Evolutionary conservation across 2,888 invertebrate species (phyloP).

Genomic region (Oscheius sp.): DNA sequence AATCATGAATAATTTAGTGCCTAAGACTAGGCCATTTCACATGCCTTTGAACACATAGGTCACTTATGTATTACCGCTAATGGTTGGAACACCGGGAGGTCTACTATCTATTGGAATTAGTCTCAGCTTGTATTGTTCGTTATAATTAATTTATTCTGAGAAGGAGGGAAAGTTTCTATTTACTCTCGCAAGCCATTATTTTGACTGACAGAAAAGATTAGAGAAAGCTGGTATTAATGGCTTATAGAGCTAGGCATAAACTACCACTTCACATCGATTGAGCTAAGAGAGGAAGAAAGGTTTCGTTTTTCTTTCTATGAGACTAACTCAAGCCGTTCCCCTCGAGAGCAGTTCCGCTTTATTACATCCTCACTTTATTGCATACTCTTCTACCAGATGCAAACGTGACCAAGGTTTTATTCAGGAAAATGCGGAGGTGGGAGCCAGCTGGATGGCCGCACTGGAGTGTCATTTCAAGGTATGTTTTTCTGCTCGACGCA

Average conservation of each 20-base stretch:
- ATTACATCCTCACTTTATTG: constrained; percentile 11
- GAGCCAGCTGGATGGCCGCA: constrained; percentile 26
- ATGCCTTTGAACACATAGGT: constrained; percentile 12
- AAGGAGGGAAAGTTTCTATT: too few relatives aligned
- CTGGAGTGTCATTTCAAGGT: constrained; percentile 30
- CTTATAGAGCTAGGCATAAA: neutral
- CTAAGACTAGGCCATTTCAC: neutral
- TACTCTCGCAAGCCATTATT: neutral
- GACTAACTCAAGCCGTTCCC: constrained; percentile 15
- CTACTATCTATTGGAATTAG: constrained; percentile 16
- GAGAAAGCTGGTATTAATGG: neutral
- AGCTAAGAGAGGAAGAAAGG: neutral
- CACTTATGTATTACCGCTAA: constrained; percentile 14
- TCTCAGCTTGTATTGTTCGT: too few relatives aligned
- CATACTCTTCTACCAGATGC: constrained; percentile 19
- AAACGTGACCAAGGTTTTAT: constrained; percentile 1
- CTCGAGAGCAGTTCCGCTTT: constrained; percentile 21
- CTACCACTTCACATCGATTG: constrained; percentile 11
- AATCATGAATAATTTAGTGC: neutral
- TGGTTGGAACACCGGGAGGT: neutral
- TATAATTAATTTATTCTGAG: too few relatives aligned
- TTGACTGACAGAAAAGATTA: neutral
- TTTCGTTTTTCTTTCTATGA: neutral
- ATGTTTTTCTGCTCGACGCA: neutral
- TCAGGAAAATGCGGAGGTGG: constrained; percentile 24